Conservation (phyloP, 2,113 vertebrate species). For the Gobiocypris rarus region DNA sequence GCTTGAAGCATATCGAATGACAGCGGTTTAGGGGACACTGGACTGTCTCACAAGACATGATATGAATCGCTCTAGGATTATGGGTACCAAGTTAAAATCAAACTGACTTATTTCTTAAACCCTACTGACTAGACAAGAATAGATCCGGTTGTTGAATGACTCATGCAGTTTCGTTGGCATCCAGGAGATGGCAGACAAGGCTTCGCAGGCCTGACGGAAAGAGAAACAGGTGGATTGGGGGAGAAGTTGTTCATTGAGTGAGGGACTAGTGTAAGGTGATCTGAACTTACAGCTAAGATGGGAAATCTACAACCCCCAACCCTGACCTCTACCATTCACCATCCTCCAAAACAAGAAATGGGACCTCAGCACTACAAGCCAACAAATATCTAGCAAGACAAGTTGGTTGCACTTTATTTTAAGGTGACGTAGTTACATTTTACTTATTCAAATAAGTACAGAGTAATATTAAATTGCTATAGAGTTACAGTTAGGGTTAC, state of each 20-base stretch:
- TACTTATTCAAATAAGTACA: no score
- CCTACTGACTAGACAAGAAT: not conserved
- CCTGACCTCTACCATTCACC: slow-evolving; percentile 69
- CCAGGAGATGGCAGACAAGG: slow-evolving; percentile 26
- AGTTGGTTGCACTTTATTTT: not conserved
- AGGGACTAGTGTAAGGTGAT: slow-evolving; percentile 69
- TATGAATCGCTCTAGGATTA: not conserved
- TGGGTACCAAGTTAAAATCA: not conserved
- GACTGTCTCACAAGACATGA: not conserved
- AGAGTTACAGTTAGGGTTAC: no score
- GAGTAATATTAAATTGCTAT: no score
- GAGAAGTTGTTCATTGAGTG: slow-evolving; percentile 32
- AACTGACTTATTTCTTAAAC: not conserved
- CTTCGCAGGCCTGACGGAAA: not conserved
- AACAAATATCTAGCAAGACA: not conserved
- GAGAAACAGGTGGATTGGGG: slow-evolving; percentile 7
- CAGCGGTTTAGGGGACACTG: not conserved
- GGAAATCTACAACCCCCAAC: slow-evolving; percentile 66
- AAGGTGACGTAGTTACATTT: no score
- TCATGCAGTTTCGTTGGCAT: not conserved
- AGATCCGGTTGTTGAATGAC: not conserved
- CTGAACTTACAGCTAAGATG: slow-evolving; percentile 51
- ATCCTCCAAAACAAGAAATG: not conserved
- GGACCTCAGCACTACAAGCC: not conserved
- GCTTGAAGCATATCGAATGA: not conserved